Percentiles rank a stretch among this genome's conserved stretches.
phyloP scores from a whole-genome alignment of 2,113 vertebrate genomes.

The Engraulis encrasicolus region DNA sequence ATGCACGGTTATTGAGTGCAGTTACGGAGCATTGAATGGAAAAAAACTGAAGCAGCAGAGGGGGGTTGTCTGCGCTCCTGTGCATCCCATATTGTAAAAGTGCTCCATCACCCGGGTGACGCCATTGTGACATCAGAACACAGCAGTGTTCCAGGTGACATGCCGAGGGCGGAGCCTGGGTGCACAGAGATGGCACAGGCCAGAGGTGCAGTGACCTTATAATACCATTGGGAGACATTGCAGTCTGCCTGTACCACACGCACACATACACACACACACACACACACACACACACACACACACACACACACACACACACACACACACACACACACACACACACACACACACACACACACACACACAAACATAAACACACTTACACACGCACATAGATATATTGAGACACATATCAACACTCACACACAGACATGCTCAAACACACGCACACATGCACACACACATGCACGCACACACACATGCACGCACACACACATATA shows the following conservation, averaged over 20 bases:
- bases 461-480: no score
- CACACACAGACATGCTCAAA: no score
- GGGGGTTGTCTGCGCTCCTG: neutral
- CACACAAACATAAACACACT: constrained; percentile 11
- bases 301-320: no score
- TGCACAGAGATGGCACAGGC: neutral
- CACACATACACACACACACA: constrained; percentile 22
- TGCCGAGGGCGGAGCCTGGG: neutral
- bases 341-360: no score
- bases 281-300: no score
- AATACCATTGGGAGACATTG: constrained; percentile 1
- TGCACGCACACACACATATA: constrained; percentile 21
- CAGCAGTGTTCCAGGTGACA: neutral
- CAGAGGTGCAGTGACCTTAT: neutral
- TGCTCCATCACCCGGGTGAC: neutral
- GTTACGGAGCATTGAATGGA: neutral
- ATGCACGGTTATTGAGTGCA: neutral
- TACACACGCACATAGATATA: constrained; percentile 15
- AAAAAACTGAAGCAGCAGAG: neutral
- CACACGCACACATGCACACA: no score
- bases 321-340: no score
- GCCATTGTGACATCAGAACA: neutral
- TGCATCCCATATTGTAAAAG: neutral
- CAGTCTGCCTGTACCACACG: neutral
- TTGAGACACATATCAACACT: no score